phyloP scores from a whole-genome alignment of 2,113 vertebrate genomes.

The Agapornis roseicollis region DNA sequence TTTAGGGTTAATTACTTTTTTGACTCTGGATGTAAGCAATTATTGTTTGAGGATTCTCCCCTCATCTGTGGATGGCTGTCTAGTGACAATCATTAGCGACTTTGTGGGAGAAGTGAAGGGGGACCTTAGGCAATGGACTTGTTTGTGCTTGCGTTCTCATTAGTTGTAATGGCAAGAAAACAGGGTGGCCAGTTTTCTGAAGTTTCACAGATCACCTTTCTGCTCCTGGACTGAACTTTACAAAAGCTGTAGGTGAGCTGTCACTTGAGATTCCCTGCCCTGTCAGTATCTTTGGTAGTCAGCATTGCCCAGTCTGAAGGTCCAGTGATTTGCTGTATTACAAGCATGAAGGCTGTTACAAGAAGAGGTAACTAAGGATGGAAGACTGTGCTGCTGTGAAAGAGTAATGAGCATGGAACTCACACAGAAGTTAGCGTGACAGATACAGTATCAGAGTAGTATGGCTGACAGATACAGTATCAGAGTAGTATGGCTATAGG shows the following conservation, averaged over 20 bases:
- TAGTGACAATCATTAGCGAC: not conserved
- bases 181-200: not conserved
- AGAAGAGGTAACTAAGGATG: not conserved
- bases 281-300: not conserved
- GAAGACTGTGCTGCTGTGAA: not conserved
- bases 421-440: fast-evolving
- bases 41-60: not conserved
- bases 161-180: not conserved
- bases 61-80: not conserved
- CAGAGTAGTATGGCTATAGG: not conserved
- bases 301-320: not conserved
- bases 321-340: not conserved
- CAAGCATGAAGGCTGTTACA: not conserved
- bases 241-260: not conserved
- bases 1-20: not conserved
- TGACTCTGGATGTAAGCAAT: not conserved
- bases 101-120: not conserved
- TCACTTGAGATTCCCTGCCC: not conserved
- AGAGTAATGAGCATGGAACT: not conserved
- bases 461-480: not conserved
- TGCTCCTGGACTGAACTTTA: not conserved
- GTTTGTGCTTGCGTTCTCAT: not conserved
- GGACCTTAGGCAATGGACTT: not conserved
- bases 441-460: not conserved
- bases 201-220: not conserved